Evolutionary conservation across 2,113 vertebrate genomes (phyloP).

Genomic region (Protobothrops mucrosquamatus): DNA sequence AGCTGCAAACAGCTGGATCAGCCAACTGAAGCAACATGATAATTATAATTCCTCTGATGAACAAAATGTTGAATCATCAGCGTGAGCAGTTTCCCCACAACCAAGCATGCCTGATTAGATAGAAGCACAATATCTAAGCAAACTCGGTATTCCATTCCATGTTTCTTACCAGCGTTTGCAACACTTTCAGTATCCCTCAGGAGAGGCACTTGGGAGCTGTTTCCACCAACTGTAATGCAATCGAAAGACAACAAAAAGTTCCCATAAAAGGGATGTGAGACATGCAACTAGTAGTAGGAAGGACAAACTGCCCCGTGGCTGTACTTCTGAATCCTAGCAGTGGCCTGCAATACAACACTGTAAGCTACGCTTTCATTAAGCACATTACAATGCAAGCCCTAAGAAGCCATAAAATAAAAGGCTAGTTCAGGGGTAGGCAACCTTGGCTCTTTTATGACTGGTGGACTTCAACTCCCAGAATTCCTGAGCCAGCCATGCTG

Average conservation of each 20-base stretch:
- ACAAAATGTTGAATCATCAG: neutral
- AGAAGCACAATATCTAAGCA: neutral
- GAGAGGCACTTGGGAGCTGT: conserved; percentile 83
- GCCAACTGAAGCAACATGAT: neutral
- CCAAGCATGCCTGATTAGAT: neutral
- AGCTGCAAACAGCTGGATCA: neutral
- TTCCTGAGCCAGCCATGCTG: too few relatives aligned
- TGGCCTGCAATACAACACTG: neutral
- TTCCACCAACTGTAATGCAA: conserved; percentile 72
- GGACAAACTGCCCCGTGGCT: neutral
- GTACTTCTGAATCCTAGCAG: neutral
- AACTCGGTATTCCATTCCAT: neutral
- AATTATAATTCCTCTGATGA: neutral
- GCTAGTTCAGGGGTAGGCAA: neutral
- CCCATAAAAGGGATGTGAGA: neutral
- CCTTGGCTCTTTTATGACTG: too few relatives aligned
- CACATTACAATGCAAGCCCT: neutral
- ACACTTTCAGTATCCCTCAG: conserved; percentile 75
- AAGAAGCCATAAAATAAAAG: neutral
- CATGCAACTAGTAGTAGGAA: neutral
- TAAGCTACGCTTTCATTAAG: neutral
- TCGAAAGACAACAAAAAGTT: neutral
- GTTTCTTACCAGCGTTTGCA: conserved; percentile 75
- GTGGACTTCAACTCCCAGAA: too few relatives aligned
- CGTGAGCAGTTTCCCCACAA: neutral